Percentiles rank a stretch among this genome's conserved stretches.
Evolutionary conservation across 1,140 invertebrate species (phyloP).

Genomic region (Oncopodura yosiiana): DNA sequence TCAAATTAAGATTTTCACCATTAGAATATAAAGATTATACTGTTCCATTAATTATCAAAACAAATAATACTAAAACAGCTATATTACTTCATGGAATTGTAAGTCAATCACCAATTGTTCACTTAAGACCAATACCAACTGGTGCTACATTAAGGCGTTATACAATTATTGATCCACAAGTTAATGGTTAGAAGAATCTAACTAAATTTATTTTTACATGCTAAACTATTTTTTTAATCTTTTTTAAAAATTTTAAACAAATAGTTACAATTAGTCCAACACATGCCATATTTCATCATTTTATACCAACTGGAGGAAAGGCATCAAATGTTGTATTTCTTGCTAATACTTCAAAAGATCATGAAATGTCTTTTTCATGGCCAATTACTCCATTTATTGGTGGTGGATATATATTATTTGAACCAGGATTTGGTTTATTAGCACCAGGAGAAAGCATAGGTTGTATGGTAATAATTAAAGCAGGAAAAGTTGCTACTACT

Average conservation of each 20-base stretch:
- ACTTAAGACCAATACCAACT: neutral
- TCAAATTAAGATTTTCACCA: conserved; percentile 15
- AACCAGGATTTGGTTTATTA: conserved; percentile 2
- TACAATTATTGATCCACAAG: conserved; percentile 7
- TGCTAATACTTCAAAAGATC: conserved; percentile 9
- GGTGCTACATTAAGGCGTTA: neutral
- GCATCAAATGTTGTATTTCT: conserved; percentile 6
- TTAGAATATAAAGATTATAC: conserved; percentile 10
- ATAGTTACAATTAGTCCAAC: conserved; percentile 1
- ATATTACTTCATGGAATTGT: neutral
- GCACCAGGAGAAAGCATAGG: neutral
- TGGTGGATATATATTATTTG: neutral
- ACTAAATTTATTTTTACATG: too few species aligned
- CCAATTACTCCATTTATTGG: neutral
- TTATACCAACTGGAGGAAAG: conserved; percentile 10
- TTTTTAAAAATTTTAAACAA: too few species aligned
- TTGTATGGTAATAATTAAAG: conserved; percentile 1
- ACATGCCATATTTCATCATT: neutral
- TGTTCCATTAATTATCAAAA: neutral
- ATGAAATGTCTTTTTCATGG: conserved; percentile 15
- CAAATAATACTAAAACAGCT: neutral
- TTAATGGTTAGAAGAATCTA: too few species aligned
- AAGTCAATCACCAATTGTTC: neutral
- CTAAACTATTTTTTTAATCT: too few species aligned
- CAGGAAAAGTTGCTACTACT: conserved; percentile 6